These are phyloP conservation scores for Dermochelys coriacea DNA, from an alignment of 2,797 vertebrate species.

Conservation along the genomic window DNA sequence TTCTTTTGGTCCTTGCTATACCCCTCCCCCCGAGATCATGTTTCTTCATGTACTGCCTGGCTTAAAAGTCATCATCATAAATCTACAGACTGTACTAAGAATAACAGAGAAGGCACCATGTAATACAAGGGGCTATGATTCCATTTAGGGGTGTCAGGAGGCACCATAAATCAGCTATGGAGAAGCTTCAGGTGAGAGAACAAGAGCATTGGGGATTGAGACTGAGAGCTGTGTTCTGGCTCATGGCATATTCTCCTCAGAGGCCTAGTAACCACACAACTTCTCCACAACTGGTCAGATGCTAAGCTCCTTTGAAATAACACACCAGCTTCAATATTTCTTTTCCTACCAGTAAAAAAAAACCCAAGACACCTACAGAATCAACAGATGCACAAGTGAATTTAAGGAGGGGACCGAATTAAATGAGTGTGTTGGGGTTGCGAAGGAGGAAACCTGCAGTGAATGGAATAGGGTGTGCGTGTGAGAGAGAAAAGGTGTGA, in stretches of 20 bases:
- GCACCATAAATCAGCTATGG: neutral
- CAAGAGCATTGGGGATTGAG: accelerated
- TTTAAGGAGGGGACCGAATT: neutral
- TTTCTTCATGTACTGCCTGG: slow-evolving; percentile 60
- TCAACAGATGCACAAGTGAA: neutral
- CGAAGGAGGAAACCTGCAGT: neutral
- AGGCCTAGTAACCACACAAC: neutral
- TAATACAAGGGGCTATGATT: slow-evolving; percentile 43
- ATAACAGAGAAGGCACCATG: slow-evolving; percentile 57
- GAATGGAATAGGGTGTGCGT: neutral
- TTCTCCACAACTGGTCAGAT: neutral
- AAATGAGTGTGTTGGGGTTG: neutral
- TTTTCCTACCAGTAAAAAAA: neutral
- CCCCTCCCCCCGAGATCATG: neutral
- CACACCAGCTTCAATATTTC: neutral
- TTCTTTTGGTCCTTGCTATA: slow-evolving; percentile 26
- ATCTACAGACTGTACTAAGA: slow-evolving; percentile 41
- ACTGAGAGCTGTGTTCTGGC: neutral
- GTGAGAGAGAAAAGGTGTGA: no score
- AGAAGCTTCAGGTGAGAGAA: accelerated
- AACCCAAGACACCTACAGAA: neutral
- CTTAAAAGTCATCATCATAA: slow-evolving; percentile 47
- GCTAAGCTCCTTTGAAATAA: neutral
- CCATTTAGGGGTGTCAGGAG: neutral
- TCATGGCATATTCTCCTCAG: neutral